These are phyloP conservation scores for Agrenia bidenticulata DNA, from an alignment of 2,888 invertebrate species.

Conservation along the genomic window DNA sequence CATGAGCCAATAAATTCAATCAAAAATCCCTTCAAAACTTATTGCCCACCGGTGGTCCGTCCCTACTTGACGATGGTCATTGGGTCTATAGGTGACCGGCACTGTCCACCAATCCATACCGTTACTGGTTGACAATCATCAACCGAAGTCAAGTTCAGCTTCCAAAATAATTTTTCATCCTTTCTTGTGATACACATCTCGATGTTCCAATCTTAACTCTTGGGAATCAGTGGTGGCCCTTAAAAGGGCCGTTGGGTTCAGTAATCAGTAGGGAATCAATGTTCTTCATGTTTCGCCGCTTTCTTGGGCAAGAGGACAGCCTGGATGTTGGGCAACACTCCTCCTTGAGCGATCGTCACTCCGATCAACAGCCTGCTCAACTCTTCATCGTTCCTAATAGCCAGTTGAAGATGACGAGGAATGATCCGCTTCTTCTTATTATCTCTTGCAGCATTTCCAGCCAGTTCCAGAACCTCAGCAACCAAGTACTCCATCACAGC, in stretches of 20 bases:
- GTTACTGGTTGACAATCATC: too few species aligned
- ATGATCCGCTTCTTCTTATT: slow-evolving; percentile 72
- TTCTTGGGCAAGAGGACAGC: slow-evolving; percentile 72
- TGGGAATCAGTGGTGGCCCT: slow-evolving; percentile 33
- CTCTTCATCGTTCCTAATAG: slow-evolving; percentile 79
- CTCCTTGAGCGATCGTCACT: slow-evolving; percentile 81
- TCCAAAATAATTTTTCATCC: too few species aligned
- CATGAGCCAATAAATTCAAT: too few species aligned
- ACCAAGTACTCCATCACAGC: slow-evolving; percentile 66
- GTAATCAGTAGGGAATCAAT: too few species aligned
- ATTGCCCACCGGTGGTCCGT: too few species aligned
- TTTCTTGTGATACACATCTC: too few species aligned
- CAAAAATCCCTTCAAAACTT: too few species aligned
- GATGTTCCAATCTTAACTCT: too few species aligned
- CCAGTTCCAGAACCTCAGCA: slow-evolving; percentile 68
- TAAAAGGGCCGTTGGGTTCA: slow-evolving; percentile 27
- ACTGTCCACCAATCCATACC: too few species aligned
- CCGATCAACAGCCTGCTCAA: slow-evolving; percentile 73
- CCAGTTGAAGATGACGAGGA: slow-evolving; percentile 75
- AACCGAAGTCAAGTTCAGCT: too few species aligned
- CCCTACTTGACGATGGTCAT: too few species aligned
- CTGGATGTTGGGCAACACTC: slow-evolving; percentile 79
- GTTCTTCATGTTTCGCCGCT: slow-evolving; percentile 30
- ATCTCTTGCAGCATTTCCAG: slow-evolving; percentile 65
- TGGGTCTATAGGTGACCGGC: too few species aligned